Evolutionary conservation across 2,797 vertebrate species (phyloP).

Genomic region (Eleutherodactylus coqui): DNA sequence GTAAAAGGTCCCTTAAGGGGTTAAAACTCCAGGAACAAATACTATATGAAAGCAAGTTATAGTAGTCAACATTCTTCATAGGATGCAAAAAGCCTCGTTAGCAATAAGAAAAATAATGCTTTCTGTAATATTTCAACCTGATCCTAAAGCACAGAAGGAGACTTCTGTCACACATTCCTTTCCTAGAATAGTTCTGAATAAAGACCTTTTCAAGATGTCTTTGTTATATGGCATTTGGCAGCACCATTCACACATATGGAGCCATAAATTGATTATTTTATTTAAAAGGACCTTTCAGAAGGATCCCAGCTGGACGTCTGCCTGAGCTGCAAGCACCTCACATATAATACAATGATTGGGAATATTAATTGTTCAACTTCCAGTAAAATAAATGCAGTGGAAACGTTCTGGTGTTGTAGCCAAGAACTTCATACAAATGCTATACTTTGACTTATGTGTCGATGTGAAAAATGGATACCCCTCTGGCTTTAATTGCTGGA

Average conservation of each 20-base stretch:
- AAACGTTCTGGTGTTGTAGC: slow-evolving; percentile 46
- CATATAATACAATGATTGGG: slow-evolving; percentile 32
- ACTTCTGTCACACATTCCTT: slow-evolving; percentile 3
- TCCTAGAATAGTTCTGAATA: slow-evolving; percentile 25
- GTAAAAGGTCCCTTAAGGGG: too few relatives aligned
- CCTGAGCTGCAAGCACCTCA: slow-evolving; percentile 34
- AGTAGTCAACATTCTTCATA: not conserved
- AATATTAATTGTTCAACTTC: slow-evolving; percentile 58
- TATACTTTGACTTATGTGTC: slow-evolving; percentile 55
- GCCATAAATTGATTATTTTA: slow-evolving; percentile 47
- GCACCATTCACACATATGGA: slow-evolving; percentile 29
- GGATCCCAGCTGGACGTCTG: slow-evolving; percentile 35
- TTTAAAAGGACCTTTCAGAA: slow-evolving; percentile 44
- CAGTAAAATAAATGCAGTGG: slow-evolving; percentile 56
- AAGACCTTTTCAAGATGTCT: slow-evolving; percentile 38
- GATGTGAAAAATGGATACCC: slow-evolving; percentile 48
- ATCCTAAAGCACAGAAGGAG: not conserved
- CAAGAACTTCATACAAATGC: slow-evolving; percentile 42
- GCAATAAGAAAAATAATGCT: not conserved
- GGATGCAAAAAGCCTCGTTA: not conserved
- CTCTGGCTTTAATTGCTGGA: slow-evolving; percentile 29
- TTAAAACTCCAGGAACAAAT: too few relatives aligned
- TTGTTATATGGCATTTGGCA: slow-evolving; percentile 50
- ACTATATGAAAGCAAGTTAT: too few relatives aligned
- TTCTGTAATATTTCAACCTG: not conserved